phyloP scores from a whole-genome alignment of 1,140 invertebrate genomes.

The Bombus pyrosoma region DNA sequence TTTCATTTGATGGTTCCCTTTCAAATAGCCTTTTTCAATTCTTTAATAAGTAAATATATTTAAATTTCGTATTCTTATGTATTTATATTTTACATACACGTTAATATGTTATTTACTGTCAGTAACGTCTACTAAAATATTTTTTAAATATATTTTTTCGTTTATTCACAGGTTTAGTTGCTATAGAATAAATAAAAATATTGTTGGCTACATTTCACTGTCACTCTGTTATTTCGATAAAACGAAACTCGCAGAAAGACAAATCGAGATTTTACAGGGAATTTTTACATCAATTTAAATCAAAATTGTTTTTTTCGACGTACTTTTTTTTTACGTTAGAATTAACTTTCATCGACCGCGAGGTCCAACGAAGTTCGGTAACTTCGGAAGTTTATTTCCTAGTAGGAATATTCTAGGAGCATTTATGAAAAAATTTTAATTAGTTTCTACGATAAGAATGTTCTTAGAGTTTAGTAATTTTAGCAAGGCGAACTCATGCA shows the following conservation, averaged over 20 bases:
- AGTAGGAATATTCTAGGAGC: neutral
- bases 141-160: neutral
- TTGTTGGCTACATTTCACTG: neutral
- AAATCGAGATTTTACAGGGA: neutral
- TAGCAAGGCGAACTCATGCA: no score
- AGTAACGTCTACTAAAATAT: neutral
- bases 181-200: neutral
- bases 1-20: neutral
- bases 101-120: neutral
- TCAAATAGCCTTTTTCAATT: neutral
- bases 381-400: neutral
- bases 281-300: neutral
- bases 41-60: neutral
- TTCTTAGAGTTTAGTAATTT: conserved; percentile 4
- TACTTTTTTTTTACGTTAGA: neutral
- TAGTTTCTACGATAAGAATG: conserved; percentile 7
- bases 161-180: no score
- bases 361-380: neutral
- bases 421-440: conserved; percentile 6
- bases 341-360: neutral
- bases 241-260: neutral
- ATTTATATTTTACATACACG: neutral
- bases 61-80: neutral
- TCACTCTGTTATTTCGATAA: neutral
- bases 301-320: neutral